Base-by-base conservation (phyloP, 1,140 invertebrate species). In the Mamestra configurata region DNA sequence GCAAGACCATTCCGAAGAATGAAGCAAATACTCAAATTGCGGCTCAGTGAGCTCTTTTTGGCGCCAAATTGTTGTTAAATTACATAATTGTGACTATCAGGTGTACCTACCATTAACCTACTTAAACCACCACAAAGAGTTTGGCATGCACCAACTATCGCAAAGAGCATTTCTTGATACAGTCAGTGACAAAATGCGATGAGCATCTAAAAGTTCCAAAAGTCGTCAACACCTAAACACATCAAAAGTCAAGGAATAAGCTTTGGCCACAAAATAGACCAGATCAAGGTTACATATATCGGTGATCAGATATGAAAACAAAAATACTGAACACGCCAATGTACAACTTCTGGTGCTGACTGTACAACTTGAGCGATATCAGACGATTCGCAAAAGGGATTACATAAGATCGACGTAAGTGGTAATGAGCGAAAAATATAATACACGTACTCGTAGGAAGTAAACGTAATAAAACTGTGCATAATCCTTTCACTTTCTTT, bases 361-460 rank as follows among this genome's bases (percentile, higher is more conserved):
- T 11, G 5, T 27, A 57, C 35, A 20, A 20, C 18, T 22, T 10
- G 35, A 40, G 18, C 18, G 61, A 66, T 64, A 64, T 64, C 31
- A 37, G 35, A 37, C 35, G 5, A 35, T 40, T 66, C 27, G 61
- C 15, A n/a, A 64, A 49, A 18, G 11, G 6, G 10, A 8, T 66
- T 46, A 49, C 40, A 35, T 70, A 70, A 70, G 4, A 6, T 7
- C 37, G 11, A n/a, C 66, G 40, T n/a, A 70, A 70, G 68, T 20
- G 20, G 27, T 71, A 71, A 71, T 53, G 68, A 71, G 68, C 68
- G 68, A 53, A 71, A 70, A 75, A 57, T 43, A 75, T 59, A 75
- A 75, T n/a, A n/a, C 22, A 59, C 66, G n/a, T 22, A 75, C 51
- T 59, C 51, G 11, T 35, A 53, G 68, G 51, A 75, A 57, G 31